A percentile compares a stretch with the other conserved stretches of the same genome.
These are phyloP conservation scores for Unio pictorum DNA, from an alignment of 2,888 invertebrate species.

Conservation along the genomic window DNA sequence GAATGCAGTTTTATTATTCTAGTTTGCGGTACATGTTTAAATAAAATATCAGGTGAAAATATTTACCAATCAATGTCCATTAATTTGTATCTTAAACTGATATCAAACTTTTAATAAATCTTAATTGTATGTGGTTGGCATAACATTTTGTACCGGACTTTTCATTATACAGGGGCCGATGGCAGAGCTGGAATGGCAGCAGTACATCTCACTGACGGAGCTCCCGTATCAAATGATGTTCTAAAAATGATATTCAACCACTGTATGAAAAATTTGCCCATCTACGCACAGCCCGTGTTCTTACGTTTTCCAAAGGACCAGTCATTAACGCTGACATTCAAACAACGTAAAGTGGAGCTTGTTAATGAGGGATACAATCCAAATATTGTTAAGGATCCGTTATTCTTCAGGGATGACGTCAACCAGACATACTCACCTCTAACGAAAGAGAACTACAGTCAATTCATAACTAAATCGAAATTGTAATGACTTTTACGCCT, in stretches of 20 bases:
- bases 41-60: no score
- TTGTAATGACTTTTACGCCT: conserved; percentile 2
- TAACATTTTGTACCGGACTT: neutral
- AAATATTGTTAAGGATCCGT: conserved; percentile 24
- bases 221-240: conserved; percentile 14
- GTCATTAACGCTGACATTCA: conserved; percentile 52
- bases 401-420: conserved; percentile 34
- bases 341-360: conserved; percentile 49
- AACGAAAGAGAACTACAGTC: conserved; percentile 11
- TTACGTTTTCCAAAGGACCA: conserved; percentile 45
- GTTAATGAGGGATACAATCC: conserved; percentile 53
- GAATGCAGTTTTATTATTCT: no score
- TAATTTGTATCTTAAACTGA: no score
- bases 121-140: no score
- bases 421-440: conserved; percentile 28
- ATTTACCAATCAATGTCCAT: no score
- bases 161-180: conserved; percentile 31
- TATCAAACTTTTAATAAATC: no score
- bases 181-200: conserved; percentile 60
- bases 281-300: conserved; percentile 55
- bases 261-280: conserved; percentile 43
- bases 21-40: no score
- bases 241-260: conserved; percentile 30
- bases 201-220: conserved; percentile 33
- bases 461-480: conserved; percentile 10